Evolutionary conservation across 2,113 vertebrate species (phyloP).

Genomic region (Pogonocichla stellata): DNA sequence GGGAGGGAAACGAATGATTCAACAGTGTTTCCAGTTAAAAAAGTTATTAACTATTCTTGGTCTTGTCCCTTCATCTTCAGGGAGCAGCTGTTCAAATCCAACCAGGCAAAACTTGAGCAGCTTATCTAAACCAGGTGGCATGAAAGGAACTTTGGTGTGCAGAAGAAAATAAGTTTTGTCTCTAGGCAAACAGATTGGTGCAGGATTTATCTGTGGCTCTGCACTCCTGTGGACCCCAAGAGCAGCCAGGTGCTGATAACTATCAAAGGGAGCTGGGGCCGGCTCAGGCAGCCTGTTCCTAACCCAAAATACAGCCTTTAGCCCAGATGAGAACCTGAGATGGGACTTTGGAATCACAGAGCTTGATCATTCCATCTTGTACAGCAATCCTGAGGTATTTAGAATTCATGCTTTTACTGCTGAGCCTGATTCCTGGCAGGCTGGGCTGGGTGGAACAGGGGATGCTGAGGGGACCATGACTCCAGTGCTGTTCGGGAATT

Average conservation of each 20-base stretch:
- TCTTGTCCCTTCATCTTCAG: not conserved
- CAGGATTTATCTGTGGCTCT: not conserved
- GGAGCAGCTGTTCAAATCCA: constrained; percentile 19
- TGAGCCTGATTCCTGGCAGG: not conserved
- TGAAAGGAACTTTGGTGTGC: not conserved
- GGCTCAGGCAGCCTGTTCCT: not conserved
- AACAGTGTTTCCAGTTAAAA: constrained; percentile 21
- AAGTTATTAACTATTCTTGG: constrained; percentile 36
- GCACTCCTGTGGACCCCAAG: not conserved
- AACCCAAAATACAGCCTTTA: not conserved
- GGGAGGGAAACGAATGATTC: not conserved
- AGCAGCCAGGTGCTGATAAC: not conserved
- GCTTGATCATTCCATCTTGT: not conserved
- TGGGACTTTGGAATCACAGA: not conserved
- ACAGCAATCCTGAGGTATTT: not conserved
- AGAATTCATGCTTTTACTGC: not conserved
- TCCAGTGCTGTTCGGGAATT: not conserved
- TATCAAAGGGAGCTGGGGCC: not conserved
- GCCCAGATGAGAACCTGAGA: not conserved
- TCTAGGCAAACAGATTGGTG: not conserved
- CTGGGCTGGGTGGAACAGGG: not conserved
- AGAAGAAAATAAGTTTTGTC: constrained; percentile 13
- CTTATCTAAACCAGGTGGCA: constrained; percentile 52
- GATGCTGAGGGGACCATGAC: not conserved
- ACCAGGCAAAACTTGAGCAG: not conserved